Evolutionary conservation across 1,140 invertebrate species (phyloP), one percentile per base, ranked within the genome.

Genomic region (Drosophila auraria): DNA sequence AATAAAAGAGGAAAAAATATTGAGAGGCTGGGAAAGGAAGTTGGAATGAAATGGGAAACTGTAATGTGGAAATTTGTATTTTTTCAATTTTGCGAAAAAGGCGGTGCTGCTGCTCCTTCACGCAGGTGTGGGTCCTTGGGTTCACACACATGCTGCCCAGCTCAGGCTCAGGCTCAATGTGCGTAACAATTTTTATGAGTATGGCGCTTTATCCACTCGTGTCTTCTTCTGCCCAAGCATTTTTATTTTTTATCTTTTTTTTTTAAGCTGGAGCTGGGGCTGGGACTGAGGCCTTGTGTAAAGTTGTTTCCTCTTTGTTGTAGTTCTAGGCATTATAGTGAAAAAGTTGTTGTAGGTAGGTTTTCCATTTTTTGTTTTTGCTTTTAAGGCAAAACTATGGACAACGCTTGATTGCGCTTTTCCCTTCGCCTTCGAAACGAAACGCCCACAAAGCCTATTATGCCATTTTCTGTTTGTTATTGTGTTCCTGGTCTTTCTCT

Each of bases 151-250:
- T 57, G 33, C 42, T 51, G 82, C 49, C 64, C 75, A 61, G 74
- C 53, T 56, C 14, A 6, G 36, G 71, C 54, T 57, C 14, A 6
- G 36, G 82, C 86, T 78, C 86, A 90, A 89, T 89, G 86, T 89
- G 86, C 86, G 86, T 89, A 89, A 70, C 73, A 80, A 86, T 86
- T 89, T 90, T 80, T 90, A 86, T 90, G 86, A 90, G 78, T 72
- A 90, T 89, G 89, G 84, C 86, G 60, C 65, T 86, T 74, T 72
- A 73, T 73, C 66, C 70, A 59, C 66, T 70, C 68, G 64, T 27
- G 51, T 62, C 30, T 78, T 45, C 23, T 47, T 45, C n/a, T 6
- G 17, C 2, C 38, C 61, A 49, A 54, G 76, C 51, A 69, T 87
- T 87, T 78, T 87, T 80, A 87, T 87, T 83, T 87, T 87, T 59